These are phyloP conservation scores for Netelia melanura DNA, from an alignment of 2,888 invertebrate species.

Conservation along the genomic window DNA sequence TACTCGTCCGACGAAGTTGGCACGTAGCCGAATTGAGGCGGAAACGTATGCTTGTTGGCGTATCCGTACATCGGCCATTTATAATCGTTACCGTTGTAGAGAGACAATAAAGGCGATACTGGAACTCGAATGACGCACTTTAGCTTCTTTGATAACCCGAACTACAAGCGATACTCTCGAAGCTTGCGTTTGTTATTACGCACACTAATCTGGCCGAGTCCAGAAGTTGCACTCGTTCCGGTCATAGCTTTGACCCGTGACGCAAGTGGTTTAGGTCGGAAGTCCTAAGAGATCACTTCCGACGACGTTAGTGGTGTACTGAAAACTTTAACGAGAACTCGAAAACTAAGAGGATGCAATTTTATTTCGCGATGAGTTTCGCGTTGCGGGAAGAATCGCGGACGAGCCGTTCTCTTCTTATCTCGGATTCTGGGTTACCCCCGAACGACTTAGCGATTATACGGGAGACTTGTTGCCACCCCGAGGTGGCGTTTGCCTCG, in stretches of 20 bases:
- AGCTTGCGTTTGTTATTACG: background rate
- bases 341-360: conserved; percentile 12
- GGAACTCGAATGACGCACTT: too few relatives aligned
- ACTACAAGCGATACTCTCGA: background rate
- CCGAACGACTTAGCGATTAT: conserved; percentile 47
- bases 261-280: background rate
- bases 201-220: background rate
- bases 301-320: background rate
- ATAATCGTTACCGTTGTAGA: too few relatives aligned
- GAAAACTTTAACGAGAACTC: background rate
- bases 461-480: background rate
- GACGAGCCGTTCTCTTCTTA: background rate
- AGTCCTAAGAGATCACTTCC: background rate
- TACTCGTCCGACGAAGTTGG: background rate
- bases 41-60: too few relatives aligned
- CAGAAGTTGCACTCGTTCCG: background rate
- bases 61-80: too few relatives aligned
- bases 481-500: background rate
- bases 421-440: conserved; percentile 40
- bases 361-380: conserved; percentile 23
- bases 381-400: background rate
- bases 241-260: background rate
- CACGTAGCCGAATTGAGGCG: too few relatives aligned
- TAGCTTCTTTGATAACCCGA: background rate
- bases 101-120: too few relatives aligned